phyloP scores from a whole-genome alignment of 64 coral and sea anemone species.

The Montipora capricornis region DNA sequence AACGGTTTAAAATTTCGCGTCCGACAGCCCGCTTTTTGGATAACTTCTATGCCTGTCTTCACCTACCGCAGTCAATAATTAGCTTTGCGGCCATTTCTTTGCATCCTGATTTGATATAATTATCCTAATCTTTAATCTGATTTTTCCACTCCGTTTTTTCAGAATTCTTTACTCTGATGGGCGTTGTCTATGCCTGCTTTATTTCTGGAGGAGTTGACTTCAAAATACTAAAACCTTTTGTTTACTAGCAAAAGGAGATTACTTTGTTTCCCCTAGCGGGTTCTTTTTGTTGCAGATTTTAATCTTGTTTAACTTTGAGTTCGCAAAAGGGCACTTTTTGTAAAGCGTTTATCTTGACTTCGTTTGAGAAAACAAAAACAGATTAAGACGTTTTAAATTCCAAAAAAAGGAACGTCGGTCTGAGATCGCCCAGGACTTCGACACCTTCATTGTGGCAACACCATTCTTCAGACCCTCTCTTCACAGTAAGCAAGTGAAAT shows the following conservation, averaged over 20 bases:
- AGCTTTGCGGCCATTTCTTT: slow-evolving; percentile 1
- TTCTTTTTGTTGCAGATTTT: slow-evolving; percentile 31
- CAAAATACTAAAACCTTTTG: background rate
- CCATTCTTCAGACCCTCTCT: background rate
- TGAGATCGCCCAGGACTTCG: too few relatives aligned
- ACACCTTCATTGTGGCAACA: background rate
- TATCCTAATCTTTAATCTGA: slow-evolving; percentile 24
- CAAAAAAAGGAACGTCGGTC: too few relatives aligned
- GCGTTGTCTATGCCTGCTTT: background rate
- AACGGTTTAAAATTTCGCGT: slow-evolving; percentile 49
- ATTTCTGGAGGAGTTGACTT: background rate
- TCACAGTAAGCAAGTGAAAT: background rate
- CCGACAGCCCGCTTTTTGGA: slow-evolving; percentile 30
- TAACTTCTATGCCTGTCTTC: slow-evolving; percentile 4
- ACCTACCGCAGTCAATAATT: slow-evolving; percentile 40
- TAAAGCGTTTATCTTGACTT: slow-evolving; percentile 3
- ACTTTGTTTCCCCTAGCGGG: slow-evolving; percentile 31
- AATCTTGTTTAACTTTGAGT: slow-evolving; percentile 5
- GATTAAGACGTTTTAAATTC: background rate
- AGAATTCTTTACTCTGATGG: background rate
- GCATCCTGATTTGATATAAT: slow-evolving; percentile 1
- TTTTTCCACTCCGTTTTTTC: background rate
- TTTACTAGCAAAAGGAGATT: background rate
- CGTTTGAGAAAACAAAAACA: slow-evolving; percentile 32
- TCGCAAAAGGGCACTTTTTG: background rate